Conservation (phyloP, 2,797 vertebrate genomes). For the Gymnocypris eckloni region DNA sequence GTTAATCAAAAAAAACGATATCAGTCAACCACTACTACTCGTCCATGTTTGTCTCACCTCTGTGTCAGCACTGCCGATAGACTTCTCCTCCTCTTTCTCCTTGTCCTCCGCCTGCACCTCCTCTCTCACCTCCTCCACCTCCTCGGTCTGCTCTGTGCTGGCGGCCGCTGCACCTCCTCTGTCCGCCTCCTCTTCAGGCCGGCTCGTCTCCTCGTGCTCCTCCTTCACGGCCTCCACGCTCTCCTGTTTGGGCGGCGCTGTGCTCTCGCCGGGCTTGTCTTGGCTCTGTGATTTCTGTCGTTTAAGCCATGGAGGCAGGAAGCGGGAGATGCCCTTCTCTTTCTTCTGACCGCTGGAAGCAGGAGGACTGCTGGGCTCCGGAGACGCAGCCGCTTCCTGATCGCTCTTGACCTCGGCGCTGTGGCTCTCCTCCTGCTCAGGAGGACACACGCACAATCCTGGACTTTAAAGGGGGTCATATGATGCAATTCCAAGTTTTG, state of each 20-base stretch:
- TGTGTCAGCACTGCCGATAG: slow-evolving; percentile 76
- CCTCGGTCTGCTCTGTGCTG: slow-evolving; percentile 22
- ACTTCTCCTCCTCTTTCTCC: slow-evolving; percentile 76
- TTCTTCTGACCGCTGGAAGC: slow-evolving; percentile 65
- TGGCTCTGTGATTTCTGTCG: slow-evolving; percentile 93
- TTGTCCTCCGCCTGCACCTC: slow-evolving; percentile 68
- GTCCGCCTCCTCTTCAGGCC: slow-evolving; percentile 30
- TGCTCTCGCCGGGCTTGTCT: slow-evolving; percentile 79
- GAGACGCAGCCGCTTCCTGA: not conserved
- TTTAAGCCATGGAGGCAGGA: slow-evolving; percentile 96
- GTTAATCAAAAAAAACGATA: not conserved
- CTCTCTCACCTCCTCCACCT: slow-evolving; percentile 71
- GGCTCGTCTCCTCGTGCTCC: slow-evolving; percentile 45
- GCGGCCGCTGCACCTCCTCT: slow-evolving; percentile 55
- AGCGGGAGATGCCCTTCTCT: slow-evolving; percentile 88
- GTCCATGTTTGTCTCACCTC: slow-evolving; percentile 79
- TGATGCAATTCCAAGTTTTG: no score
- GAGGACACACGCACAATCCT: not conserved
- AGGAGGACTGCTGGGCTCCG: slow-evolving; percentile 30
- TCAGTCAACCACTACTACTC: no score
- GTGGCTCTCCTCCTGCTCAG: slow-evolving; percentile 48
- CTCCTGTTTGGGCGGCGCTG: slow-evolving; percentile 71
- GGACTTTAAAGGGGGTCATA: not conserved
- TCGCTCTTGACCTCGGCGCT: slow-evolving; percentile 54
- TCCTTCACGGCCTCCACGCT: slow-evolving; percentile 60